A percentile compares a stretch with the other conserved stretches of the same genome.
phyloP scores from a whole-genome alignment of 2,888 invertebrate species.

The Argynnis bischoffii region DNA sequence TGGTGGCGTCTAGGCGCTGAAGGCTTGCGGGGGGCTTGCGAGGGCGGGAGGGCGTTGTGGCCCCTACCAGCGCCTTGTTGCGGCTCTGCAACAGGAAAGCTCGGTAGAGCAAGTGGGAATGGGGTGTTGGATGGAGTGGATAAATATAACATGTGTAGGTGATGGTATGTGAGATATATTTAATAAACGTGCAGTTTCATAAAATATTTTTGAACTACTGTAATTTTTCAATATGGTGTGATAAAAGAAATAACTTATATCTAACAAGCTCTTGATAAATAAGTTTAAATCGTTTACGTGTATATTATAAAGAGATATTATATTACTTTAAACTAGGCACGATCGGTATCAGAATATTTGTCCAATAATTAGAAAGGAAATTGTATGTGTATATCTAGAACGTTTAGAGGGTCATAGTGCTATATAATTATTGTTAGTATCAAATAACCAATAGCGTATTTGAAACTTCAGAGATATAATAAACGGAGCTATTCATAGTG shows the following conservation, averaged over 20 bases:
- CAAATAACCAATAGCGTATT: too few species aligned
- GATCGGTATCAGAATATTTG: constrained; percentile 7
- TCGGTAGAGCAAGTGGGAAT: constrained; percentile 48
- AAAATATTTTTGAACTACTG: too few species aligned
- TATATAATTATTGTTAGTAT: too few species aligned
- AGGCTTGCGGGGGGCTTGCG: constrained; percentile 48
- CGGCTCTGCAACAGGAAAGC: constrained; percentile 80
- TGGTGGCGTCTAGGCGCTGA: constrained; percentile 65
- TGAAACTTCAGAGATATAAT: too few species aligned
- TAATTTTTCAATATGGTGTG: too few species aligned
- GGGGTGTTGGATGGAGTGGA: constrained; percentile 35
- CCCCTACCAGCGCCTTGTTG: constrained; percentile 68
- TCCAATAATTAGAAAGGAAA: constrained; percentile 14
- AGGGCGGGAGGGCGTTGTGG: constrained; percentile 38
- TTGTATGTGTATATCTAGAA: background rate
- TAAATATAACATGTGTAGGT: too few species aligned
- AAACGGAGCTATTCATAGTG: too few species aligned
- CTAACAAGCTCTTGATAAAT: background rate
- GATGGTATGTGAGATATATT: too few species aligned
- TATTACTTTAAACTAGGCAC: constrained; percentile 7
- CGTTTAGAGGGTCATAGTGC: background rate
- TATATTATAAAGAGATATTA: constrained; percentile 8
- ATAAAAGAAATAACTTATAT: too few species aligned
- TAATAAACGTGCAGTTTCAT: too few species aligned
- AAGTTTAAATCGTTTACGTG: constrained; percentile 8